Conservation (phyloP, 2,113 vertebrate species). For the Serinus canaria region DNA sequence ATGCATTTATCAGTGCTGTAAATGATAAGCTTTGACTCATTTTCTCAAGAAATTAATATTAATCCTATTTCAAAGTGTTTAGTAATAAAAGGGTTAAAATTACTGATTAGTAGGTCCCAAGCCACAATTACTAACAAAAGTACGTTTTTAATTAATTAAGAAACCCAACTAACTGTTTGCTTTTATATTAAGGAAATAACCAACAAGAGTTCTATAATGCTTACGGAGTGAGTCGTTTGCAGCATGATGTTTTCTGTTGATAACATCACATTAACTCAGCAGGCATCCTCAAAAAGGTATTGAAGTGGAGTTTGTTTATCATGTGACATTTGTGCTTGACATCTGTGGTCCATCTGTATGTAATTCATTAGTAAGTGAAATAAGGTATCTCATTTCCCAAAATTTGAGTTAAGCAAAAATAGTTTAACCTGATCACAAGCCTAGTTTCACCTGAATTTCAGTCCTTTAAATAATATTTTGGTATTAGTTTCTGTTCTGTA, state of each 20-base stretch:
- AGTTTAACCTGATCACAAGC: background rate
- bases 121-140: background rate
- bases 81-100: background rate
- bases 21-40: background rate
- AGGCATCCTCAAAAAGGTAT: conserved; percentile 66
- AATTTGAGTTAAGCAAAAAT: background rate
- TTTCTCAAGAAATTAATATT: background rate
- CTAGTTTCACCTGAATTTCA: background rate
- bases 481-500: background rate
- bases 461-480: background rate
- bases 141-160: conserved; percentile 22
- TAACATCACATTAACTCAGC: conserved; percentile 64
- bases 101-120: background rate
- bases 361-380: background rate
- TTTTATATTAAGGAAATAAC: conserved; percentile 75
- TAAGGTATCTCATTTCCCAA: background rate
- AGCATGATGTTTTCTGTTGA: conserved; percentile 74
- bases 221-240: conserved; percentile 64
- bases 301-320: conserved; percentile 25
- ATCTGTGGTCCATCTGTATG: background rate
- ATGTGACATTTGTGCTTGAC: background rate
- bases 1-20: background rate
- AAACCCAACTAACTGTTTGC: conserved; percentile 63
- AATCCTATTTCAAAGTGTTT: background rate
- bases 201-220: conserved; percentile 74